Base-by-base conservation (phyloP, 1,140 invertebrate genomes). In the Armadillidium nasatum region DNA sequence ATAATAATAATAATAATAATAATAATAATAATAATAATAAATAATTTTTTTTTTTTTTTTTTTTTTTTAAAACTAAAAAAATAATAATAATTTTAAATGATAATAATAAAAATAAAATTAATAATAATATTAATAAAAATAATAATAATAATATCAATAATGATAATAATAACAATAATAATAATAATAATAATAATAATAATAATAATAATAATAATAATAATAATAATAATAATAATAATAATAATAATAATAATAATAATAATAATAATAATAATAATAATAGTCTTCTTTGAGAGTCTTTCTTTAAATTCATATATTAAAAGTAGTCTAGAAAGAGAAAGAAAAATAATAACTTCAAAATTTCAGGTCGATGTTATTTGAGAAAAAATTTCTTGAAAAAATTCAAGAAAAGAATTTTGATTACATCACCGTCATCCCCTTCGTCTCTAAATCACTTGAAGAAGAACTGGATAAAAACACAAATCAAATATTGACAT, bases 401-500 rank as follows among this genome's bases (percentile, higher is more conserved):
- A 86, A 87, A 60, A 13, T 60, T 0, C 88, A 95, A 0, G 92
- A 90, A 67, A 85, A 90, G 60, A 88, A 88, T 4, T 82, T 88
- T 22, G 95, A 94, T 83, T 89, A 93, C 75, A 89, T 94, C 82
- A 90, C 90, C 10, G 89, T 92, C 0, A 90, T 93, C 0, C 87
- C 93, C 81, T 96, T 95, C 83, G 91, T 93, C 0, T 95, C 94
- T 0, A 88, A 92, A 66, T 95, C 94, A 0, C 84, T 96, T 75
- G 93, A 94, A 81, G 90, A 94, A 75, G 94, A 96, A 83, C 85
- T 96, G 73, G 94, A 96, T 83, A 91, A 90, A 82, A 96, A 96
- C 84, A 95, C 94, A 0, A 89, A 90, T 83, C 93, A 92, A 1
- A 92, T 96, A 4, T 88, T 95, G 68, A 94, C 94, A 10, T 96